Conservation (phyloP, 2,797 vertebrate genomes). For the Chromobotia macracanthus region DNA sequence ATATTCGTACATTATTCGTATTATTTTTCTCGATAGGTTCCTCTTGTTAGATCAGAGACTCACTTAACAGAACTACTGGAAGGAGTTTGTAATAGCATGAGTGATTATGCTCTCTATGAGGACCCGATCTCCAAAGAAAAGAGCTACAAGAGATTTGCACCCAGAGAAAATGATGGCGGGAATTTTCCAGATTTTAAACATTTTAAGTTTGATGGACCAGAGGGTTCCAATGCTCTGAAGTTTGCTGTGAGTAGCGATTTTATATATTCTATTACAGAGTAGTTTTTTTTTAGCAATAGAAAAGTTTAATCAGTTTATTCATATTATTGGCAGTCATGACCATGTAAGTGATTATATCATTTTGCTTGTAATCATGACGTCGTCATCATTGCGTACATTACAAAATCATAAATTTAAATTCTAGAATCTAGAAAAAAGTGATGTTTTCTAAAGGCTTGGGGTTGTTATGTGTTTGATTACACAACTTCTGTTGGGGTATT, state of each 20-base stretch:
- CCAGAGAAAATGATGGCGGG: slow-evolving; percentile 62
- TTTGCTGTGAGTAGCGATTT: slow-evolving; percentile 78
- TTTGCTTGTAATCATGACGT: neutral
- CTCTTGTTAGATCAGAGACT: slow-evolving; percentile 79
- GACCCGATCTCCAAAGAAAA: slow-evolving; percentile 75
- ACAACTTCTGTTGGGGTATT: neutral
- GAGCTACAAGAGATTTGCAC: slow-evolving; percentile 79
- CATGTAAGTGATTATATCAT: neutral
- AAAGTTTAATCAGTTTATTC: too few relatives aligned
- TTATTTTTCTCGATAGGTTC: slow-evolving; percentile 68
- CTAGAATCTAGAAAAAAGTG: neutral
- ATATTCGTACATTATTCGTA: neutral
- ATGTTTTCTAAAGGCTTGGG: neutral
- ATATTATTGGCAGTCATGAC: neutral
- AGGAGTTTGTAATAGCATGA: slow-evolving; percentile 79
- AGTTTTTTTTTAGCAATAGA: neutral
- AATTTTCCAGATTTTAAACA: slow-evolving; percentile 77
- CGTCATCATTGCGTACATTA: neutral
- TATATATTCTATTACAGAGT: too few relatives aligned
- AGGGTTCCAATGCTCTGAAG: slow-evolving; percentile 77
- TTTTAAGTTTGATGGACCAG: slow-evolving; percentile 78
- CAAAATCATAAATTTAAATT: neutral
- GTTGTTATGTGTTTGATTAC: neutral
- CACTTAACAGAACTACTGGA: slow-evolving; percentile 82
- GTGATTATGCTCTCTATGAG: slow-evolving; percentile 77